Conservation (phyloP, 2,113 vertebrate genomes). For the Nematolebias whitei region DNA sequence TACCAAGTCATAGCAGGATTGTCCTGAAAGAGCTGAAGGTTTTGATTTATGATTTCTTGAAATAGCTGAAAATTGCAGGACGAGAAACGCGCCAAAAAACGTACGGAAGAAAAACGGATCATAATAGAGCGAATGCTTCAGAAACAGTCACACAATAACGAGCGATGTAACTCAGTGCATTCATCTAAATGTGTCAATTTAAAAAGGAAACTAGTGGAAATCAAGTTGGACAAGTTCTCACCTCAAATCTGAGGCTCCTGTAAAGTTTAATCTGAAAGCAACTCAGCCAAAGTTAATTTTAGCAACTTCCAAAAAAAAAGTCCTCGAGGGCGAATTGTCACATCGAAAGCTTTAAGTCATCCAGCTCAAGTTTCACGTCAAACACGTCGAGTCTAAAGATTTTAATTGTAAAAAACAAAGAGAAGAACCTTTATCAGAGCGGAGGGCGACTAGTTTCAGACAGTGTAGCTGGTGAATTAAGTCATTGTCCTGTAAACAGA, state of each 20-base stretch:
- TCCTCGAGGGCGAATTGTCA: neutral
- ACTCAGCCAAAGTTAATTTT: neutral
- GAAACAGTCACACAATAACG: no score
- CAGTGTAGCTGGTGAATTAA: neutral
- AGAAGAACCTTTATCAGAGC: no score
- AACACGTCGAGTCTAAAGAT: neutral
- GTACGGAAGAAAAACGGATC: no score
- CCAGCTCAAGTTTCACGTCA: neutral
- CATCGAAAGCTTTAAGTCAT: neutral
- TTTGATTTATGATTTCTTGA: no score
- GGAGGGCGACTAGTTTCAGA: no score
- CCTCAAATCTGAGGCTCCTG: neutral
- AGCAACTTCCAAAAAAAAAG: neutral
- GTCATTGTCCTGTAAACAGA: neutral
- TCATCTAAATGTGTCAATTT: no score
- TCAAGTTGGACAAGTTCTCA: neutral
- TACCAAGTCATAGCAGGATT: no score
- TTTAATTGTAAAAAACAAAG: neutral
- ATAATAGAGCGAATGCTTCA: no score
- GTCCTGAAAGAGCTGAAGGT: no score
- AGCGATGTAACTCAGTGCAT: no score
- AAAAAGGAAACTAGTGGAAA: neutral
- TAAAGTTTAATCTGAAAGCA: neutral
- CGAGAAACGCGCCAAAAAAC: no score
- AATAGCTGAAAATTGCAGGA: no score